phyloP scores from a whole-genome alignment of 2,113 vertebrate genomes.

The Terrapene triunguis region DNA sequence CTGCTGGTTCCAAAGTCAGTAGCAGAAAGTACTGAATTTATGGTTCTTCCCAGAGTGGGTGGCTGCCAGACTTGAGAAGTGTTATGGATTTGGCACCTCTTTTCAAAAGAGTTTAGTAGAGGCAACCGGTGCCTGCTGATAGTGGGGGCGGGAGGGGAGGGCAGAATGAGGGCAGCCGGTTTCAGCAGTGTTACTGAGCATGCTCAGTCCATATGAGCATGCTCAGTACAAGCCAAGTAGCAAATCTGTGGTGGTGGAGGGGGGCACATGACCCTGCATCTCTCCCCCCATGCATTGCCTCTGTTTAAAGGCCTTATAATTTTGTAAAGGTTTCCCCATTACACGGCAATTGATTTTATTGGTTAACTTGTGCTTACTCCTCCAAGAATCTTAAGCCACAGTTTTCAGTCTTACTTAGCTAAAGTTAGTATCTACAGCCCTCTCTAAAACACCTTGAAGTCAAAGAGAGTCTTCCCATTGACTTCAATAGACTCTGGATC shows the following conservation, averaged over 20 bases:
- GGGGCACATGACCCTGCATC: too few relatives aligned
- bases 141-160: too few relatives aligned
- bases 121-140: too few relatives aligned
- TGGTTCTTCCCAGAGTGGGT: too few relatives aligned
- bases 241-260: too few relatives aligned
- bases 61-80: background rate
- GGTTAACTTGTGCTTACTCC: background rate
- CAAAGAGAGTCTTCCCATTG: background rate
- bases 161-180: too few relatives aligned
- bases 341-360: background rate
- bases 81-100: background rate
- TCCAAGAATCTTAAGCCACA: background rate
- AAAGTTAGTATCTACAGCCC: background rate
- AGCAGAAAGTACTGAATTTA: background rate
- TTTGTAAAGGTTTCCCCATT: background rate
- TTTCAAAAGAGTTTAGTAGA: background rate
- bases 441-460: background rate
- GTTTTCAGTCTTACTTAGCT: background rate
- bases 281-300: too few relatives aligned
- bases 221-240: too few relatives aligned
- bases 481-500: background rate
- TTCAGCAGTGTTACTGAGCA: too few relatives aligned
- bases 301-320: background rate
- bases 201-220: too few relatives aligned
- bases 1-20: background rate